These are phyloP conservation scores for Resseliella maxima DNA, from an alignment of 2,888 invertebrate species.

Conservation along the genomic window DNA sequence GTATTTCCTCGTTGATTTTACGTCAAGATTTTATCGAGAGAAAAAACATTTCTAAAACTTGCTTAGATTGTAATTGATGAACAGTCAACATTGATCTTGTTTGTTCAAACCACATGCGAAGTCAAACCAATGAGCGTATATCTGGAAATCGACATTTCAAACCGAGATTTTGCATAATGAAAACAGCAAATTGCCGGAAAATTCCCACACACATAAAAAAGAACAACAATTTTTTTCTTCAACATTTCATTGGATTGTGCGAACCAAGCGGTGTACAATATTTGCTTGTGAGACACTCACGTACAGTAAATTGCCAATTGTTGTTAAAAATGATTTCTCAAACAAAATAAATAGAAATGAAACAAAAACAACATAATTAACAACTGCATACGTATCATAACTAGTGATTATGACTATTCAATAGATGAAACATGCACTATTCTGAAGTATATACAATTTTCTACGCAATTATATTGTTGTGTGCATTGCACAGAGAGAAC, in stretches of 20 bases:
- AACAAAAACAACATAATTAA: slow-evolving; percentile 40
- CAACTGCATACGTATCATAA: background rate
- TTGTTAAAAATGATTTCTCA: background rate
- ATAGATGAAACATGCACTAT: background rate
- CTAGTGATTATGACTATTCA: slow-evolving; percentile 37
- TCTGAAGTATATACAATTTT: background rate
- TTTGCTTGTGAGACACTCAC: slow-evolving; percentile 11
- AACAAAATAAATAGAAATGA: background rate
- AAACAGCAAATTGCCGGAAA: background rate
- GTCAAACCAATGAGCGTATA: background rate
- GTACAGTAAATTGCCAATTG: slow-evolving; percentile 4
- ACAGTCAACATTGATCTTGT: slow-evolving; percentile 5
- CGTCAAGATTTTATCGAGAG: background rate
- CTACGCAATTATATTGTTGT: background rate
- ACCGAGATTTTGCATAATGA: background rate
- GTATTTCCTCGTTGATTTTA: background rate
- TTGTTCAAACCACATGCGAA: background rate
- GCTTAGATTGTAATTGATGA: too few species aligned
- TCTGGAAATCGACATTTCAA: slow-evolving; percentile 18
- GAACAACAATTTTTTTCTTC: too few species aligned
- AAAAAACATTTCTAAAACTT: background rate
- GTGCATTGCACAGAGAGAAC: background rate
- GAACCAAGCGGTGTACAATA: background rate
- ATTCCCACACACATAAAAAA: slow-evolving; percentile 19
- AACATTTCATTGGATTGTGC: background rate